Evolutionary conservation across 2,888 invertebrate genomes (phyloP).

Genomic region (Spodoptera picta): DNA sequence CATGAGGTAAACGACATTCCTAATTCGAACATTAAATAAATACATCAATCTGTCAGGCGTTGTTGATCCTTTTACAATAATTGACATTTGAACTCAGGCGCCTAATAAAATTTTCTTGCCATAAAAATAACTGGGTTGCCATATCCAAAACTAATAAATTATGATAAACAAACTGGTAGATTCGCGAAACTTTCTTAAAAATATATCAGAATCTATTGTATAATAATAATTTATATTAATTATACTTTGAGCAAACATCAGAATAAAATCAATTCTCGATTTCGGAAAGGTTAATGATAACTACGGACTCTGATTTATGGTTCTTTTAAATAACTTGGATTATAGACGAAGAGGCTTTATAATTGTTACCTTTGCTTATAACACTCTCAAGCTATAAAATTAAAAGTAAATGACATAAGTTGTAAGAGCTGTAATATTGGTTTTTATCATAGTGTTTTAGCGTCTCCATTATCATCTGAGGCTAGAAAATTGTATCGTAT

Average conservation of each 20-base stretch:
- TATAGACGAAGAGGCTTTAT: constrained; percentile 20
- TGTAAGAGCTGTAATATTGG: too few species aligned
- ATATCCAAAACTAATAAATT: constrained; percentile 24
- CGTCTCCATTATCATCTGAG: too few species aligned
- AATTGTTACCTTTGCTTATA: constrained; percentile 31
- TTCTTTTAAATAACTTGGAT: constrained; percentile 36
- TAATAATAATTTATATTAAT: constrained; percentile 41
- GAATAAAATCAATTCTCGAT: constrained; percentile 26
- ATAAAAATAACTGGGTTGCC: constrained; percentile 1
- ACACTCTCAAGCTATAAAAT: constrained; percentile 17
- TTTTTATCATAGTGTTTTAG: too few species aligned
- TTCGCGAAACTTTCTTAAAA: constrained; percentile 35
- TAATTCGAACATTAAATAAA: too few species aligned
- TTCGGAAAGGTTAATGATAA: constrained; percentile 49
- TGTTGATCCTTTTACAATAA: too few species aligned
- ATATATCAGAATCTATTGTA: constrained; percentile 9
- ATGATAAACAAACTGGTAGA: constrained; percentile 1
- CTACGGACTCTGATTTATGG: constrained; percentile 43
- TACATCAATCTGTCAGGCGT: too few species aligned
- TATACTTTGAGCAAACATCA: constrained; percentile 31
- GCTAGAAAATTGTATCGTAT: too few species aligned
- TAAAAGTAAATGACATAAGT: not conserved
- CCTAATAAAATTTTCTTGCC: not conserved
- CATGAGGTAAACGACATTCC: too few species aligned
- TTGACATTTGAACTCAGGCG: too few species aligned